Base-by-base conservation (phyloP, 2,113 vertebrate species). In the Dryoscopus gambensis region DNA sequence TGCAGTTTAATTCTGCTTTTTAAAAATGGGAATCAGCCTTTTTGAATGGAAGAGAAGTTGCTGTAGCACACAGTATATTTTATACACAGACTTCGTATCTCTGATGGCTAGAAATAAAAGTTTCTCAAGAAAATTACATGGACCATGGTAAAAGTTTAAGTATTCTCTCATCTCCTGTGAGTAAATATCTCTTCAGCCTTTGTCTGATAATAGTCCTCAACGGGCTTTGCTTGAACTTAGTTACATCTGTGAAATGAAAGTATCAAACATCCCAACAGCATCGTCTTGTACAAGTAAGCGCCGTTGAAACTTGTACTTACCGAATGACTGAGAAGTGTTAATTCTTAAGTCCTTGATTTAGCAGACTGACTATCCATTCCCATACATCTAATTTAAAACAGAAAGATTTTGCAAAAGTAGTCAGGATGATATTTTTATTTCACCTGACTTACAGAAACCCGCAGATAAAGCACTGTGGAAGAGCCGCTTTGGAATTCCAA, bases 1-100 rank as follows among this genome's bases (percentile, higher is more conserved):
- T 4, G 12, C 90, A 84, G 74, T 88, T 95, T 90, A 90, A 92
- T 86, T 96, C 88, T 71, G 33, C 56, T 92, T 86, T 92, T 50
- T 85, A 11, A 30, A 70, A 90, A 52, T 53, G 37, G 27, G 76
- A 86, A 74, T 59, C 21, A 13, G 39, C 24, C 22, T 74, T 90
- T 94, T 47, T 53, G 46, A 89, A 80, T n/a, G 16, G n/a, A 85
- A 71, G 33, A 52, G 25, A 83, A 84, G 82, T 52, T 70, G 24
- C 84, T 69, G 28, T 67, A 49, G 49, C 73, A 76, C n/a, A 35
- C 9, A 27, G 37, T 87, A 4, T 84, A 33, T 82, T 79, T 95
- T 83, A 76, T 77, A 28, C 13, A 40, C 11, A 52, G 64, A 76
- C 22, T 80, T 85, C 13, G 6, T 49, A 52, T 84, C 52, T 56